A percentile compares a stretch with the other conserved stretches of the same genome.
Evolutionary conservation across 2,888 invertebrate species (phyloP).

Genomic region (Philhelius pedissequus): DNA sequence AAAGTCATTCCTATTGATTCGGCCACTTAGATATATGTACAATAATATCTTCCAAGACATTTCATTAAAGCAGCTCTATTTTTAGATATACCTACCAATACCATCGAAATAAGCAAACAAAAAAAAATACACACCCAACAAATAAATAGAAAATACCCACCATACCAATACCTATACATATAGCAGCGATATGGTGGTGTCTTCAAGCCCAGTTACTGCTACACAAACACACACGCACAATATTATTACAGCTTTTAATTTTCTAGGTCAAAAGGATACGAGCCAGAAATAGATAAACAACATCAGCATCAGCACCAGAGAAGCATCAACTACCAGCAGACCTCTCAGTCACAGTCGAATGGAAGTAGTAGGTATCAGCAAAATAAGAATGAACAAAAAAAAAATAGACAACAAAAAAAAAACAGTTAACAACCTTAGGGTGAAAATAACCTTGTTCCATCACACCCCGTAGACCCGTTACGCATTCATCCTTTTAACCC

Average conservation of each 20-base stretch:
- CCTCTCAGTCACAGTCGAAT: not conserved
- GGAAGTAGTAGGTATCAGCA: constrained; percentile 16
- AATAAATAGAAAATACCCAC: constrained; percentile 1
- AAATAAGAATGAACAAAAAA: not conserved
- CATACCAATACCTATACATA: no score
- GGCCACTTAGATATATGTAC: not conserved
- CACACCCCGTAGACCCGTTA: constrained; percentile 33
- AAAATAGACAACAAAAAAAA: not conserved
- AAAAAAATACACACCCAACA: constrained; percentile 1
- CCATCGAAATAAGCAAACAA: not conserved
- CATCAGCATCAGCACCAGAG: constrained; percentile 33
- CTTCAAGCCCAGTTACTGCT: not conserved
- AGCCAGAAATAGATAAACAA: constrained; percentile 62
- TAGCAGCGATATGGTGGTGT: not conserved
- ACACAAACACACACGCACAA: constrained; percentile 17
- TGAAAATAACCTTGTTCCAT: constrained; percentile 42
- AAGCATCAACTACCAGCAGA: constrained; percentile 30
- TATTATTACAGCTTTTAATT: constrained; percentile 55
- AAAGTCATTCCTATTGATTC: constrained; percentile 4
- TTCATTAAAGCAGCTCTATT: constrained; percentile 19
- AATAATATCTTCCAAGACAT: constrained; percentile 2
- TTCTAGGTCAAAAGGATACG: constrained; percentile 67
- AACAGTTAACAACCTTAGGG: constrained; percentile 29
- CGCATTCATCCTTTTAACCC: constrained; percentile 26
- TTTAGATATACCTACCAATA: not conserved